Evolutionary conservation across 2,888 invertebrate species (phyloP), one percentile per base, ranked within the genome.

Genomic region (Rhagonycha lutea): DNA sequence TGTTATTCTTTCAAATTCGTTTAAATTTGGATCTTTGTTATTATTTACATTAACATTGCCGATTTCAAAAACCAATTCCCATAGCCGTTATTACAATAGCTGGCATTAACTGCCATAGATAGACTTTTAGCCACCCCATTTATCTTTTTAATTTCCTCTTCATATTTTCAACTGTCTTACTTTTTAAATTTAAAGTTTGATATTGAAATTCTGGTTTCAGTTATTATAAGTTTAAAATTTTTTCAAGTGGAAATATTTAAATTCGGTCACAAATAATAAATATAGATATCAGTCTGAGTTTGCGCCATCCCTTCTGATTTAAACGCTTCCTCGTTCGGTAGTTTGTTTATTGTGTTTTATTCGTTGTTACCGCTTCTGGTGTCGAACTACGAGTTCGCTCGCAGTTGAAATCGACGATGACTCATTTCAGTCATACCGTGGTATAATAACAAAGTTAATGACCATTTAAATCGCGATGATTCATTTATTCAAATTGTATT

Each of bases 261-360:
- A 47, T 47, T 47, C 47, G 47, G 47, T n/a, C n/a, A 47, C 2
- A 47, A 47, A 47, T 47, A 7, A 28, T 47, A n/a, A 47, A n/a
- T 47, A 47, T 12, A 7, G n/a, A 47, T 47, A 47, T n/a, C 47
- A 65, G n/a, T 65, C 63, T n/a, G 63, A 65, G 63, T n/a, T 65
- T 65, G 63, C 63, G 63, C 63, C 26, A 26, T 65, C 26, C 14
- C 24, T 24, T 65, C 24, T 24, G 26, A 65, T 65, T 26, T 65
- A 65, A 65, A 12, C 63, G 63, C 26, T 24, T 65, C 26, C 63
- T 65, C 63, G 24, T 65, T 65, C n/a, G 24, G 76, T 76, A 47
- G 74, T 67, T 74, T 77, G 77, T 77, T 77, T 77, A 78, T 78
- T 73, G 77, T 78, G 73, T 65, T 70, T 70, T 75, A 75, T 75